Evolutionary conservation across 2,113 vertebrate genomes (phyloP), one percentile per base, ranked within the genome.

Genomic region (Anser brachyrhynchus): DNA sequence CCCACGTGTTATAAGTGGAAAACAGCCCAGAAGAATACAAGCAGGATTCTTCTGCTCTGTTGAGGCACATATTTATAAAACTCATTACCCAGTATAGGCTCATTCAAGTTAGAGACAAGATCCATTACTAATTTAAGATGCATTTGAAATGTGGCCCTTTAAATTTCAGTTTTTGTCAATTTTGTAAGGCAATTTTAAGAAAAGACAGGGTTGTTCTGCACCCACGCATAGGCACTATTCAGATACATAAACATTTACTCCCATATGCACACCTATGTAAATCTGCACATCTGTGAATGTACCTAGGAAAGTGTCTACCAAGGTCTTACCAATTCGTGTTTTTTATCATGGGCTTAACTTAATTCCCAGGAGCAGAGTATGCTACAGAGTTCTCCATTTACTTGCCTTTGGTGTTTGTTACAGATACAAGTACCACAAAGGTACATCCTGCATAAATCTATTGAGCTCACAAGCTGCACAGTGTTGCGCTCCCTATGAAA

Each of bases 241-340:
- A 55, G 28, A 39, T 62, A 74, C 25, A 9, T 2, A 22, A 81
- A 11, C 22, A 67, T 54, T 74, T 64, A 20, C 35, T 44, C 2
- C 3, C 26, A 5, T n/a, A 18, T 1, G 9, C 3, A 1, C 43
- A 4, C 6, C 2, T 11, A 20, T 12, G 15, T 23, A 67, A 57
- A 44, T 18, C 15, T 1, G 9, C 3, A 1, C 37, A 4, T 6
- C 2, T 10, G 20, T 12, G 15, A 57, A 79, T 1, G 2, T 12
- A 41, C 29, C 19, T 41, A 62, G 51, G 49, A 72, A 61, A 10
- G 46, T 76, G 54, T 21, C 29, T 49, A 54, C 26, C 0, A 3
- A 74, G 19, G 59, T 17, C 2, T 9, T 19, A 65, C 66, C 57
- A 39, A 55, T 37, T 15, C 49, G 35, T 6, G 55, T 6, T 8